phyloP scores from a whole-genome alignment of 2,888 invertebrate species.

The Philonicus albiceps region DNA sequence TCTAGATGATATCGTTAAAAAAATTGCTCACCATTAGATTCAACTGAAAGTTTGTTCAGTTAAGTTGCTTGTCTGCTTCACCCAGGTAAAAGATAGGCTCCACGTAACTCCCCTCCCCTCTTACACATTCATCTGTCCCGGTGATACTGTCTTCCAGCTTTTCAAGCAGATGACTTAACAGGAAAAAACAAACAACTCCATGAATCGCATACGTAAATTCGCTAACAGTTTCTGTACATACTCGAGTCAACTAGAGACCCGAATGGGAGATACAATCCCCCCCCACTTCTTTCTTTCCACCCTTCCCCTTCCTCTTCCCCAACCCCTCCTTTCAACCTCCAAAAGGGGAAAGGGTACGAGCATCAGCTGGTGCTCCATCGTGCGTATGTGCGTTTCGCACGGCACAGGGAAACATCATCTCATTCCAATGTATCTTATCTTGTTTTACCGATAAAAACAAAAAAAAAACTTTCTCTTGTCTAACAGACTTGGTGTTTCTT shows the following conservation, averaged over 20 bases:
- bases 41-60: conserved; percentile 10
- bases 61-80: not conserved
- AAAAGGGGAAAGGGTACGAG: not conserved
- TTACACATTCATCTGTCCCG: not conserved
- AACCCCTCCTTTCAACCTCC: too few species aligned
- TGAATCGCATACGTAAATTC: conserved; percentile 19
- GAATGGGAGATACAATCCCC: not conserved
- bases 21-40: conserved; percentile 11
- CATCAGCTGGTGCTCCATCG: not conserved
- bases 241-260: not conserved
- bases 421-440: conserved; percentile 1
- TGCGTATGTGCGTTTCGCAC: not conserved
- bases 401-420: not conserved
- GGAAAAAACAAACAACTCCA: conserved; percentile 12
- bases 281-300: too few species aligned
- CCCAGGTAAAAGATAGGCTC: not conserved
- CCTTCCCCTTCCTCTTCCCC: not conserved
- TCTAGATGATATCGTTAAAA: conserved; percentile 7
- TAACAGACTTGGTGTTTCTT: not conserved
- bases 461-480: conserved; percentile 21
- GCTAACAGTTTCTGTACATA: conserved; percentile 7
- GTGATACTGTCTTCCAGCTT: not conserved
- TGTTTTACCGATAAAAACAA: not conserved
- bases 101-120: not conserved
- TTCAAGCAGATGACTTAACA: not conserved